These are phyloP conservation scores for Mycteria americana DNA, from an alignment of 2,797 vertebrate species.

Conservation along the genomic window DNA sequence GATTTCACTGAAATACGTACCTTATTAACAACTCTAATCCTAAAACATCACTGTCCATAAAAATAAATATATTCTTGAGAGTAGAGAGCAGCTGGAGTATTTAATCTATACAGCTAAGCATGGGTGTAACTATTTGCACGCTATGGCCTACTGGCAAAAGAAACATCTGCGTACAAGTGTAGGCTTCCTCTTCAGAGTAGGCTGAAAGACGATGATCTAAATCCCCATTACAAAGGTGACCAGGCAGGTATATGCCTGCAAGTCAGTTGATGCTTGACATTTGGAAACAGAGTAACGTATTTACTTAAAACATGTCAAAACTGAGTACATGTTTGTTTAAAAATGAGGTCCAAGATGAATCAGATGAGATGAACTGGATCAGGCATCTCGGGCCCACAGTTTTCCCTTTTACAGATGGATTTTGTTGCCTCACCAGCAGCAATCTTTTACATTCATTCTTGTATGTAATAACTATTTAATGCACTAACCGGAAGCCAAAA, in stretches of 20 bases:
- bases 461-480: neutral
- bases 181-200: neutral
- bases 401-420: neutral
- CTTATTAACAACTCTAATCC: neutral
- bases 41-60: neutral
- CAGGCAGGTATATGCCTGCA: neutral
- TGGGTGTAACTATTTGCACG: fast-evolving
- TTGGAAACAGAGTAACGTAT: fast-evolving
- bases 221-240: neutral
- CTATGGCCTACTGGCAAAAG: neutral
- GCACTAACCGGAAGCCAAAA: slow-evolving; percentile 90
- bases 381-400: neutral
- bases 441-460: neutral
- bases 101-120: neutral
- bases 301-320: neutral
- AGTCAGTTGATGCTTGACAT: neutral
- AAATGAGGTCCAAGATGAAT: fast-evolving
- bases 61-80: neutral
- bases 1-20: neutral
- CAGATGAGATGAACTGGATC: too few species aligned
- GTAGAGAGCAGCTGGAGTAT: neutral
- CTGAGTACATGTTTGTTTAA: neutral
- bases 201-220: neutral
- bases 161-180: neutral
- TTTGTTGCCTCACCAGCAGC: neutral